These are phyloP conservation scores for Agrenia bidenticulata DNA, from an alignment of 2,888 invertebrate genomes.

Conservation along the genomic window DNA sequence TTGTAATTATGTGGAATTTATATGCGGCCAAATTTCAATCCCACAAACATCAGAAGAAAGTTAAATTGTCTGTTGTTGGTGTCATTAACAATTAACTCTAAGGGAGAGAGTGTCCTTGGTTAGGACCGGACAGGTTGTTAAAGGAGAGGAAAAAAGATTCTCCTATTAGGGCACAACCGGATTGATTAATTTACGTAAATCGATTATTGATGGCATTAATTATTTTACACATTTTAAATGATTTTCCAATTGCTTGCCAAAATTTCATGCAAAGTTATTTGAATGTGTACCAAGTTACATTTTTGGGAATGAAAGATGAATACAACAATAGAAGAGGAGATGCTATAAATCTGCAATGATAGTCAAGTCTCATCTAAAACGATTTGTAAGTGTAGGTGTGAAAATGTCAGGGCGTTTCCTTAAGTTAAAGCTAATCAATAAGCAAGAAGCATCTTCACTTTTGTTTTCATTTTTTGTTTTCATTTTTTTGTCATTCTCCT, in stretches of 20 bases:
- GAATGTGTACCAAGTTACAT: too few relatives aligned
- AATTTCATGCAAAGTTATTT: background rate
- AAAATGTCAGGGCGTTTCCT: constrained; percentile 43
- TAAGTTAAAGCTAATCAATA: constrained; percentile 12
- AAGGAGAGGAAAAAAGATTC: background rate
- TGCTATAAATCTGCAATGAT: too few relatives aligned
- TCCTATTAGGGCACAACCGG: background rate
- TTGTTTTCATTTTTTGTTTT: background rate
- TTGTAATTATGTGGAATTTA: too few relatives aligned
- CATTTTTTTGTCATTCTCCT: background rate
- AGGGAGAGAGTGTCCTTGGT: too few relatives aligned
- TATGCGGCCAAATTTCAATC: too few relatives aligned
- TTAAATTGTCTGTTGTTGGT: too few relatives aligned
- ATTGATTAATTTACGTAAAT: background rate
- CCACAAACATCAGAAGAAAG: too few relatives aligned
- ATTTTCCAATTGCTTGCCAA: background rate
- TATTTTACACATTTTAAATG: background rate
- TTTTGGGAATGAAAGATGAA: too few relatives aligned
- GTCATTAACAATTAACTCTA: too few relatives aligned
- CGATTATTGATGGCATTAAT: background rate
- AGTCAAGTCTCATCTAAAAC: too few relatives aligned
- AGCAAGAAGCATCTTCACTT: constrained; percentile 10
- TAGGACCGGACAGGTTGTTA: too few relatives aligned
- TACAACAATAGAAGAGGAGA: too few relatives aligned
- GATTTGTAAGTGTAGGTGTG: constrained; percentile 30